A percentile compares a stretch with the other conserved stretches of the same genome.
phyloP scores from a whole-genome alignment of 2,797 vertebrate species.

The Halcyon smyrnensis region DNA sequence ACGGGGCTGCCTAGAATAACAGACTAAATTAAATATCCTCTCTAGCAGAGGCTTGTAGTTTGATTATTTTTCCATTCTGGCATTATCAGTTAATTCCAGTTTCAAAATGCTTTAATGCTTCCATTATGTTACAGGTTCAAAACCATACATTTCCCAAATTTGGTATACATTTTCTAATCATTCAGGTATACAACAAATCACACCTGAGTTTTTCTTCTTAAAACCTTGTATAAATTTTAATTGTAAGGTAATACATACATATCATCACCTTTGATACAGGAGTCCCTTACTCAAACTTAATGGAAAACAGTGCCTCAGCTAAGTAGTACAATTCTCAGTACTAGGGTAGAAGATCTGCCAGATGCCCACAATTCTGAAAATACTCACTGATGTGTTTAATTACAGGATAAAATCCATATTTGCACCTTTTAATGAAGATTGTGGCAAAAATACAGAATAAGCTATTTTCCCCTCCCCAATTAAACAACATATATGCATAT shows the following conservation, averaged over 20 bases:
- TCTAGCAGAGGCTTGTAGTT: not conserved
- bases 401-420: not conserved
- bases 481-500: not conserved
- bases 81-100: not conserved
- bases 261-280: not conserved
- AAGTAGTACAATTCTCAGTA: not conserved
- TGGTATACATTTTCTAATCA: not conserved
- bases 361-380: not conserved
- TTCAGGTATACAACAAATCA: not conserved
- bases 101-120: not conserved
- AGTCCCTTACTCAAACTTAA: not conserved
- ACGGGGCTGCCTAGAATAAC: not conserved
- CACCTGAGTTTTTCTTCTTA: not conserved
- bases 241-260: not conserved
- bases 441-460: not conserved
- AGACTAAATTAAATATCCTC: not conserved
- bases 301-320: not conserved
- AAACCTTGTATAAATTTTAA: not conserved
- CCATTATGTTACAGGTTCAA: not conserved
- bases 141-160: not conserved
- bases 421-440: not conserved
- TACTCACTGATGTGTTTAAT: not conserved
- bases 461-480: accelerated
- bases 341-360: not conserved
- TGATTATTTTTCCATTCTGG: not conserved